Conservation (phyloP, 2,888 invertebrate species). For the Calameuta idolon region DNA sequence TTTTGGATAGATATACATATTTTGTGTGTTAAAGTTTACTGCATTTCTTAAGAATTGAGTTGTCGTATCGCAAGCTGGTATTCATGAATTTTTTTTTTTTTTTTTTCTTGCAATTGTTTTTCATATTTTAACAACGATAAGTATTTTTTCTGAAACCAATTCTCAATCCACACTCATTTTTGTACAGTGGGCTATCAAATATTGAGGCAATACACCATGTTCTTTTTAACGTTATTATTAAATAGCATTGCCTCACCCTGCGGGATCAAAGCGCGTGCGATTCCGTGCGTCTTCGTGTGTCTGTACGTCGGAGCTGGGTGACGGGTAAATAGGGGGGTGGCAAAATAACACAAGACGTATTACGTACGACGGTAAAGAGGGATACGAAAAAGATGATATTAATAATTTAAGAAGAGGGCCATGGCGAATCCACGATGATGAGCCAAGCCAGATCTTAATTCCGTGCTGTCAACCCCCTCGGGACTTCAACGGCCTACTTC, state of each 20-base stretch:
- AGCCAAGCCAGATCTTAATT: constrained; percentile 12
- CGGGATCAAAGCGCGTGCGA: neutral
- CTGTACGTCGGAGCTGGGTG: neutral
- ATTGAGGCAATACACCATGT: neutral
- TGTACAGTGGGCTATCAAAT: neutral
- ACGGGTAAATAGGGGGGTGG: neutral
- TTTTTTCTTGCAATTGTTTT: neutral
- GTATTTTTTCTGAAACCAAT: neutral
- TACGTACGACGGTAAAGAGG: neutral
- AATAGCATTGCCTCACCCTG: neutral
- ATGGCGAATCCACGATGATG: neutral
- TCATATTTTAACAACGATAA: neutral
- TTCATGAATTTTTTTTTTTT: neutral
- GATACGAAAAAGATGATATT: neutral
- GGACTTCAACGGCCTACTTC: constrained; percentile 43
- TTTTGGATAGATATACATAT: neutral
- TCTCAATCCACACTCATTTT: neutral
- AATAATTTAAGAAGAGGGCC: neutral
- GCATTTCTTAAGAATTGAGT: neutral
- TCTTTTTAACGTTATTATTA: too few relatives aligned
- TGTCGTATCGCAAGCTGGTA: neutral
- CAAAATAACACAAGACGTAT: neutral
- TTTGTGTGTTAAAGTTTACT: neutral
- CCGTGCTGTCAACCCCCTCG: constrained; percentile 24
- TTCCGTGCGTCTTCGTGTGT: too few relatives aligned